Conservation (phyloP, 1,140 invertebrate genomes). For the Trinorchestia longiramus region DNA sequence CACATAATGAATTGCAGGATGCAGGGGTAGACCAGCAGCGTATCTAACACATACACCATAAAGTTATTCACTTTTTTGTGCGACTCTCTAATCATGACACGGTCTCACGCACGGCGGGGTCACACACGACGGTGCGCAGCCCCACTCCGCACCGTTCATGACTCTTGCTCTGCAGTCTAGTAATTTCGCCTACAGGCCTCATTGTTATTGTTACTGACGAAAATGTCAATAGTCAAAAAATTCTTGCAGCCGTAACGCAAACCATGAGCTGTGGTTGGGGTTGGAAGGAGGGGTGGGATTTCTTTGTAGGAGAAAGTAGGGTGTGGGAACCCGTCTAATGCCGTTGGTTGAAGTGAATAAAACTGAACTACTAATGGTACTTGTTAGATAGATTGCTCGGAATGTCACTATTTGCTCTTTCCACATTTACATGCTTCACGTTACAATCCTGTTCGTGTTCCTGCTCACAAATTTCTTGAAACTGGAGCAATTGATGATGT, state of each 20-base stretch:
- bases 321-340: neutral
- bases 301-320: neutral
- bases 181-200: neutral
- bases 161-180: neutral
- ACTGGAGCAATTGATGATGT: too few relatives aligned
- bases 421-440: too few relatives aligned
- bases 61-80: neutral
- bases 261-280: neutral
- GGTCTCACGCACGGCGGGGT: neutral
- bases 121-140: neutral
- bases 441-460: too few relatives aligned
- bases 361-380: neutral
- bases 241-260: neutral
- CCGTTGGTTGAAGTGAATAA: neutral
- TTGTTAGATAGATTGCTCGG: too few relatives aligned
- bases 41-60: neutral
- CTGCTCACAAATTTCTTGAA: too few relatives aligned
- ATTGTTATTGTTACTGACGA: neutral
- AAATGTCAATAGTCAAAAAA: neutral
- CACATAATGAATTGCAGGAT: neutral
- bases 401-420: too few relatives aligned
- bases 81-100: neutral
- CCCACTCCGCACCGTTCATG: neutral
- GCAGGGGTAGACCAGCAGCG: neutral
- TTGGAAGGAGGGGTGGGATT: neutral